Base-by-base conservation (phyloP, 2,797 vertebrate genomes). In the Cyprinodon diabolis region DNA sequence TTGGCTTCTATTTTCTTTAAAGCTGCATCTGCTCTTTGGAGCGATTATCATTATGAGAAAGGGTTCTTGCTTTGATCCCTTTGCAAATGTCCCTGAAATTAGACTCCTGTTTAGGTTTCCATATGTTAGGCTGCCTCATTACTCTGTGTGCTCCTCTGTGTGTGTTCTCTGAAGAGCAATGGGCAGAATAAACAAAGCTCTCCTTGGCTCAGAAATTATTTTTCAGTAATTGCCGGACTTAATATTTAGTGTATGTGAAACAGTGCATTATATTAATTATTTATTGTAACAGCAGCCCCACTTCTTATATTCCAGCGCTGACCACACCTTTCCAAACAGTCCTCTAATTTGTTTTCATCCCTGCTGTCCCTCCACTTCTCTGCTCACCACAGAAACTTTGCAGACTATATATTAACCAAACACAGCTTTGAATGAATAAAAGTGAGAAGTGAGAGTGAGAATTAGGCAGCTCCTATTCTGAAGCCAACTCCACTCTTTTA, bases 71-170 rank as follows among this genome's bases (percentile, higher is more conserved):
- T 21, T 79, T 88, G 87, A 92, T 91, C 84, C 74, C 37, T 88
- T 84, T 76, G 83, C 74, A 87, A 87, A 89, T 75, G 84, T 65
- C 79, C 76, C 80, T 80, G 75, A 87, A 89, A 85, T 84, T 78
- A 89, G 72, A 72, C 69, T 84, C 66, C 69, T 78, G 84, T 71
- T 79, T 66, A 66, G 77, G 63, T 85, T 83, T 86, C 74, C 76
- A 86, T 85, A 84, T 66, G 74, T 84, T 75, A 66, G 37, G 71
- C 15, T 15, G 21, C 68, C 58, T 88, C 65, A 71, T 85, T 86
- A 80, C 83, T 81, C 57, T 45, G 52, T 57, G 51, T 73, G 48
- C 67, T 83, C 60, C 37, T 66, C 10, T 17, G 69, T 76, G 47
- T 74, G 79, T 43, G 30, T 78, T 81, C 65, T 81, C 71, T 43